Evolutionary conservation across 1,140 invertebrate species (phyloP).

Genomic region (Elysia chlorotica): DNA sequence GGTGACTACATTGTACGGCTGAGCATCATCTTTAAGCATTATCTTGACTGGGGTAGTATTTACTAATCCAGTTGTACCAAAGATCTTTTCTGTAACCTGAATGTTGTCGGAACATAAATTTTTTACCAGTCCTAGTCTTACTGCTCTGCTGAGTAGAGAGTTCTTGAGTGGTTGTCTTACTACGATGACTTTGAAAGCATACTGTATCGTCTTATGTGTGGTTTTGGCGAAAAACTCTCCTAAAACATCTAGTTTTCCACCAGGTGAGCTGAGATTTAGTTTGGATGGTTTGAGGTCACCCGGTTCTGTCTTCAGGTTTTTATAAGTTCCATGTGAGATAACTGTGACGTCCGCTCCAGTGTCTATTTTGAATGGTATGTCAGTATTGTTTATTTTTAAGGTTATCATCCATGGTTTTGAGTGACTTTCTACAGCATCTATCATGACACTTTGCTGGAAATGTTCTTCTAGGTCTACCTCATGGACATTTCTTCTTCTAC

Average conservation of each 20-base stretch:
- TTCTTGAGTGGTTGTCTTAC: not conserved
- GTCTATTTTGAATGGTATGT: conserved; percentile 18
- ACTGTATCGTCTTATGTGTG: not conserved
- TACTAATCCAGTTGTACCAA: too few species aligned
- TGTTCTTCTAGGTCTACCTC: not conserved
- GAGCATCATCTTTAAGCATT: conserved; percentile 4
- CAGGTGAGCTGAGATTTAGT: too few species aligned
- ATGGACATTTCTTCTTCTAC: not conserved
- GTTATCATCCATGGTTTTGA: not conserved
- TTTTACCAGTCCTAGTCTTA: not conserved
- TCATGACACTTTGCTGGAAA: not conserved
- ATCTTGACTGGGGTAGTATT: not conserved
- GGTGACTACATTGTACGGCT: conserved; percentile 9
- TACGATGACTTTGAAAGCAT: not conserved
- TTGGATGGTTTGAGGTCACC: not conserved
- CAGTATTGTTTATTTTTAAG: not conserved
- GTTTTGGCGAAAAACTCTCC: too few species aligned
- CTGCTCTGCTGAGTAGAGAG: not conserved
- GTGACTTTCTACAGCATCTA: not conserved
- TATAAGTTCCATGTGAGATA: not conserved
- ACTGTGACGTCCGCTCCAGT: conserved; percentile 21
- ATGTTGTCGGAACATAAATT: not conserved
- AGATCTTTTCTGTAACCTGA: too few species aligned
- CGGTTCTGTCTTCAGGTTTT: not conserved
- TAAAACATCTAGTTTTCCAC: too few species aligned